Conservation (phyloP, 1,140 invertebrate species). For the Vanessa tameamea region DNA sequence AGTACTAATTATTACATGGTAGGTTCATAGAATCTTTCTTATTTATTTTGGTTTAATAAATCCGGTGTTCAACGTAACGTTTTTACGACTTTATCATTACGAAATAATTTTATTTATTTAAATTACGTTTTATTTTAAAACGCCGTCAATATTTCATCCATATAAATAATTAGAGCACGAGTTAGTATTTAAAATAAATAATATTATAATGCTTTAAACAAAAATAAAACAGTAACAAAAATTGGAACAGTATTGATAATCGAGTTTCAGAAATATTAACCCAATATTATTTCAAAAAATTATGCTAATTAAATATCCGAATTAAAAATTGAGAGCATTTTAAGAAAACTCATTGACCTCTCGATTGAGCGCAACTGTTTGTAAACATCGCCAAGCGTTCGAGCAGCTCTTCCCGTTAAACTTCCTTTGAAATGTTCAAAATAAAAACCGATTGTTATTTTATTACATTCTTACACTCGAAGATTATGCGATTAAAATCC, state of each 20-base stretch:
- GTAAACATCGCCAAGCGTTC: constrained; percentile 24
- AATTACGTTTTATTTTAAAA: too few species aligned
- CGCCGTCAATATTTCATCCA: too few species aligned
- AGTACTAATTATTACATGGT: not conserved
- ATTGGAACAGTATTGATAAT: not conserved
- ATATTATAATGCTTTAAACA: not conserved
- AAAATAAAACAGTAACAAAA: not conserved
- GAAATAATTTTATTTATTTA: too few species aligned
- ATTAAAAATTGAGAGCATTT: not conserved
- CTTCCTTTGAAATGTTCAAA: constrained; percentile 16
- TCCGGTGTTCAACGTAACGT: too few species aligned
- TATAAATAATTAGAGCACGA: too few species aligned
- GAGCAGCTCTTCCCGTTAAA: not conserved
- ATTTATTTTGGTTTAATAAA: not conserved
- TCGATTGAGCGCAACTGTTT: constrained; percentile 24
- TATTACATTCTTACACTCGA: not conserved
- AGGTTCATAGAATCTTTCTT: not conserved
- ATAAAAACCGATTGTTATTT: constrained; percentile 8
- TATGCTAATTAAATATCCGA: constrained; percentile 2
- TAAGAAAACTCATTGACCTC: constrained; percentile 13
- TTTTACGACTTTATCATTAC: too few species aligned
- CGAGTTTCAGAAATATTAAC: not conserved
- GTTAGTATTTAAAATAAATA: too few species aligned
- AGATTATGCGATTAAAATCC: not conserved
- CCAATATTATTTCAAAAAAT: not conserved